Evolutionary conservation across 2,113 vertebrate genomes (phyloP), one percentile per base, ranked within the genome.

Genomic region (Salvelinus fontinalis): DNA sequence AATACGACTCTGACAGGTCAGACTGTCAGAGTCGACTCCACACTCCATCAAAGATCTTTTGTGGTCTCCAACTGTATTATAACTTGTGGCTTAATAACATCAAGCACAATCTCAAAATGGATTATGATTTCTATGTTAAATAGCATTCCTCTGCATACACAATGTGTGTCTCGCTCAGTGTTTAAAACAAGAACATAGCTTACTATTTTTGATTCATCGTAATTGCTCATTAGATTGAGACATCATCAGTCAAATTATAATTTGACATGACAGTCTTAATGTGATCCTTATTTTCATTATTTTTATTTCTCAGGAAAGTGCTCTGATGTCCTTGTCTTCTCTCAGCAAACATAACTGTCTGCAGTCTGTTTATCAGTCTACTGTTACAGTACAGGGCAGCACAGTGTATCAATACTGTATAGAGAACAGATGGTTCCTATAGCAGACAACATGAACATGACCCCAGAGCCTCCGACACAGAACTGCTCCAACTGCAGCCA

Each of bases 401-500:
- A 66, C 49, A n/a, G 13, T 57, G 31, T 77, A 74, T 76, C 81
- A 72, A 64, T 39, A 0, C 54, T 18, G 73, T 70, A 3, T 68
- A 59, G 67, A 76, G 78, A 87, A 72, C 89, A 88, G 75, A 95
- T 96, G 94, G 85, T 94, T 86, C 89, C 95, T 82, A 83, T 93
- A 54, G 80, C 89, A 62, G 93, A 93, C 86, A 97, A 94, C 77
- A 93, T 44, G 39, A 44, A 44, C 39, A 44, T 93, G 90, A 91
- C 83, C 68, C 79, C 88, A 1, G 77, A 84, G 75, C 84, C 81
- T 69, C 89, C 92, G 65, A 94, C 94, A 0, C 87, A 88, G 51
- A 95, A 97, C 91, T 97, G 97, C 81, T 93, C 95, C 87, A 96
- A 97, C 92, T 97, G 97, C 93, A 97, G 95, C 74, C 92, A 95